A percentile compares a stretch with the other conserved stretches of the same genome.
phyloP scores from a whole-genome alignment of 2,797 vertebrate genomes.

The Sebastolobus altivelis region DNA sequence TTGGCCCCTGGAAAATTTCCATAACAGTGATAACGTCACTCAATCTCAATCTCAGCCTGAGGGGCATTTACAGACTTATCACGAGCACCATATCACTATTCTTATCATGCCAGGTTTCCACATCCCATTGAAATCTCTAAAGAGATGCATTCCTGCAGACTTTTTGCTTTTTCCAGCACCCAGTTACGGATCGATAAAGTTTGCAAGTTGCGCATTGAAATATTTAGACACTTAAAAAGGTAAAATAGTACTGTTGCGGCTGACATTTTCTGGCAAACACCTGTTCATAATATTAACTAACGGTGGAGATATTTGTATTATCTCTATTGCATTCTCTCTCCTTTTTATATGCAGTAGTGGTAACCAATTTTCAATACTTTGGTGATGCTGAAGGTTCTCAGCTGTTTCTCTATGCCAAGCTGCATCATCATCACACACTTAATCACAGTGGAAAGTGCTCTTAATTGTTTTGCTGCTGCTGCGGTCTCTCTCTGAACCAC shows the following conservation, averaged over 20 bases:
- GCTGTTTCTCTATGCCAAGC: background rate
- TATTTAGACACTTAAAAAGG: background rate
- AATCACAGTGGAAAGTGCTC: background rate
- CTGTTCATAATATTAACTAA: background rate
- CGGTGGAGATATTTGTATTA: background rate
- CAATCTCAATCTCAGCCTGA: background rate
- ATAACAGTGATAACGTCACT: constrained; percentile 20
- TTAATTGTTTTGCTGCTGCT: background rate
- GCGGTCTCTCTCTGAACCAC: background rate
- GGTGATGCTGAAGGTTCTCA: background rate
- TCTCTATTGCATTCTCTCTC: background rate
- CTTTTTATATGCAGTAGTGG: background rate
- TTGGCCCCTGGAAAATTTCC: constrained; percentile 85
- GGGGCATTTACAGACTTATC: background rate
- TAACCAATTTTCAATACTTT: constrained; percentile 1
- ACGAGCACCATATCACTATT: background rate
- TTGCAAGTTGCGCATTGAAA: background rate
- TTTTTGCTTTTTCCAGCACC: background rate
- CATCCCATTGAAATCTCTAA: background rate
- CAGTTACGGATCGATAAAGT: background rate
- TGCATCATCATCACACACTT: background rate
- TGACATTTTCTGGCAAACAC: background rate
- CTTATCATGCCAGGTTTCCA: background rate
- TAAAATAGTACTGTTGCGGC: background rate
- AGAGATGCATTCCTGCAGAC: background rate